These are phyloP conservation scores for Drosophila lini DNA, from an alignment of 1,140 invertebrate species.

Conservation along the genomic window DNA sequence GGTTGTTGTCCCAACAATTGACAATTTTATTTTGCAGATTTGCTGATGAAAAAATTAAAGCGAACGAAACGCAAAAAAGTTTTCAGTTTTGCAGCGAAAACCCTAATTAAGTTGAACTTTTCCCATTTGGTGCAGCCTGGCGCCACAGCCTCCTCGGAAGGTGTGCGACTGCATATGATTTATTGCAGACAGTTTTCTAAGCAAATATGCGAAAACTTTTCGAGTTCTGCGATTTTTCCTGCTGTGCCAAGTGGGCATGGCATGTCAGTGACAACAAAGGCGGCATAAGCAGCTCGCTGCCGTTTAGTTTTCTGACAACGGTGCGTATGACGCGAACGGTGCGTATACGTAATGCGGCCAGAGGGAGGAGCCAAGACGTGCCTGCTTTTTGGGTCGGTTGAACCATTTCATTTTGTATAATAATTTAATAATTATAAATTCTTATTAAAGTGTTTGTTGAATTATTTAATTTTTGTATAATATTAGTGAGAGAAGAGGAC, in stretches of 20 bases:
- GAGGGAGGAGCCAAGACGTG: background rate
- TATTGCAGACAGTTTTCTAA: conserved; percentile 69
- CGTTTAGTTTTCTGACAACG: background rate
- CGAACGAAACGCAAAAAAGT: conserved; percentile 8
- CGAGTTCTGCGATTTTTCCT: background rate
- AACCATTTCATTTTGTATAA: background rate
- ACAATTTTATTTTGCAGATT: conserved; percentile 49
- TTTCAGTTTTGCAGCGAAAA: conserved; percentile 21
- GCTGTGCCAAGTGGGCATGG: conserved; percentile 1
- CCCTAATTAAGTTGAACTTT: conserved; percentile 73
- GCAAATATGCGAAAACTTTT: conserved; percentile 70
- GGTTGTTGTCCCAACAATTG: conserved; percentile 35
- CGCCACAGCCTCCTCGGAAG: conserved; percentile 3
- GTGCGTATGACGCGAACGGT: conserved; percentile 1
- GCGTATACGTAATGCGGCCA: conserved; percentile 8
- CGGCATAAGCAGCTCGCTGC: conserved; percentile 8
- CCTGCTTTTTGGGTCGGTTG: background rate
- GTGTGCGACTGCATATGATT: conserved; percentile 62
- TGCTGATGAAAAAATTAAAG: conserved; percentile 11
- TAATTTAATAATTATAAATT: too few species aligned
- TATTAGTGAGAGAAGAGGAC: too few species aligned
- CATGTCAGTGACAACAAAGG: conserved; percentile 13
- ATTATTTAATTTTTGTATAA: background rate
- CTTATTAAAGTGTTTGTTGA: background rate
- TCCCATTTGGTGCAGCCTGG: conserved; percentile 54